Evolutionary conservation across 2,888 invertebrate species (phyloP), one percentile per base, ranked within the genome.

Genomic region (Tenthredo amoena): DNA sequence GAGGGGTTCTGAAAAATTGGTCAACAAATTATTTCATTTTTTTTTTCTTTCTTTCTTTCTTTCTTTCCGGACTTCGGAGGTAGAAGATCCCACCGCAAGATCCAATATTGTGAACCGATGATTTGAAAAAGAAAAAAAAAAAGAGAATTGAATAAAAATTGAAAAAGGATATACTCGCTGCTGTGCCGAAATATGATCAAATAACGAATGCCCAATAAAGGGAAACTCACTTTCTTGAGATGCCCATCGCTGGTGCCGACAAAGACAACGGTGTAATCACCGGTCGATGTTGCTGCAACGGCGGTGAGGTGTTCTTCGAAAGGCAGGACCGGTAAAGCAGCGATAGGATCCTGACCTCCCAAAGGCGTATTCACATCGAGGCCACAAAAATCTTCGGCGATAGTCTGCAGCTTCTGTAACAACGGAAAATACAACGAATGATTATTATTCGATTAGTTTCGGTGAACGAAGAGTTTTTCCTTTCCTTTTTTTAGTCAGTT

Each of bases 231-330:
- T 96, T 99, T 99, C 94, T 98, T 98, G 86, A 99, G 95, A 93
- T 98, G 98, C 74, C 99, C 99, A 90, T 96, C 95, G 86, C 96
- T 95, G 18, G 99, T 99, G 68, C 99, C 99, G 87, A 99, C 96
- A 94, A 99, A 99, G 82, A 98, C 99, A 74, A 99, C 99, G 21
- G 99, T 99, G 94, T 98, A 99, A 91, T 98, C 98, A 88, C 98
- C 98, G 26, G 99, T 98, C 81, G 98, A 98, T 31, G 99, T 98
- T 84, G 99, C 98, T 15, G 98, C 98, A 68, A 99, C 98, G 31
- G 99, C 97, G 15, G 99, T 98, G 88, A 99, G 95, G 90, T 96
- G 96, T 89, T 96, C 97, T 88, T 96, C 95, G 93, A 98, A 98
- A 88, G 96, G 96, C 58, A 98, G 95, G 83, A 98, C 98, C 31